Evolutionary conservation across 2,797 vertebrate genomes (phyloP).

Genomic region (Peromyscus eremicus): DNA sequence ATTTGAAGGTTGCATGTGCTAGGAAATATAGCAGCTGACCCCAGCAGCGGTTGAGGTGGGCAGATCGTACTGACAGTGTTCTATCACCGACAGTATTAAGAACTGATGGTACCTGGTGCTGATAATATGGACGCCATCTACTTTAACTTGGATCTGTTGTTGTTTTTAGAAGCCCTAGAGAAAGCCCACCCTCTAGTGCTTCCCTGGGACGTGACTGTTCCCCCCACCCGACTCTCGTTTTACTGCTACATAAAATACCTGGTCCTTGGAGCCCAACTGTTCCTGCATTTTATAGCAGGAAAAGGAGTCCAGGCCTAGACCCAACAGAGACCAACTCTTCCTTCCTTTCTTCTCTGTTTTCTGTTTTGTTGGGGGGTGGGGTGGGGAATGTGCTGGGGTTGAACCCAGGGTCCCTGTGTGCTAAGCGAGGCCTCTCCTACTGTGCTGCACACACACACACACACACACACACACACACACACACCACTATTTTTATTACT

Average conservation of each 20-base stretch:
- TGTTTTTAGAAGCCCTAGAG: background rate
- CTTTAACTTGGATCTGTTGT: background rate
- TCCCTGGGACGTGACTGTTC: background rate
- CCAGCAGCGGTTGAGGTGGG: background rate
- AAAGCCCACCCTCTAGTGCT: background rate
- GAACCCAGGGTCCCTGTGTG: background rate
- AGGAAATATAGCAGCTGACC: background rate
- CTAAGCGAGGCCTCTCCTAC: background rate
- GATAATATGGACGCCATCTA: background rate
- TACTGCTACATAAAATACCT: background rate
- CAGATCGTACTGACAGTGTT: background rate
- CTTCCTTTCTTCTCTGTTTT: background rate
- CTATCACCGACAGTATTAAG: background rate
- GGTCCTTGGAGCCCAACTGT: background rate
- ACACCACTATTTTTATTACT: background rate
- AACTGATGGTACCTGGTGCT: background rate
- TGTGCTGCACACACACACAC: too few relatives aligned
- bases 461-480: background rate
- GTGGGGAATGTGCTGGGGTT: background rate
- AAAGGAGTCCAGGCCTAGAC: slow-evolving; percentile 23
- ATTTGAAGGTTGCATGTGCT: slow-evolving; percentile 36
- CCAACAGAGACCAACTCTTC: background rate
- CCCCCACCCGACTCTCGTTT: background rate
- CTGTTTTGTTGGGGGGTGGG: background rate
- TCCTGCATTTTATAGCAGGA: slow-evolving; percentile 25